phyloP scores from a whole-genome alignment of 1,140 invertebrate genomes.

The Arion vulgaris region DNA sequence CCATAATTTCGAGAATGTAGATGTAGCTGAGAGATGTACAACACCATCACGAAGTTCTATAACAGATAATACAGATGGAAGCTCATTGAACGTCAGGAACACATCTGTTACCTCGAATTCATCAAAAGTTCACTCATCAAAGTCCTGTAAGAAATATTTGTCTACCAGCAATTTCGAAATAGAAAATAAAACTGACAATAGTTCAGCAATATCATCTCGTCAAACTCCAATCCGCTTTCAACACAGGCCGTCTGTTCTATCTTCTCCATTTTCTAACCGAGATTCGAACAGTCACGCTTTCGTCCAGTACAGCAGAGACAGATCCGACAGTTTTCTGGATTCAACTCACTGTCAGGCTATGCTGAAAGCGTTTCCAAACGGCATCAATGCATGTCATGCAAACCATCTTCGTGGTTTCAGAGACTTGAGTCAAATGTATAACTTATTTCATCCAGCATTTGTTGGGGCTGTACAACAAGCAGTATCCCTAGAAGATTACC shows the following conservation, averaged over 20 bases:
- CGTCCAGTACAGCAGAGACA: slow-evolving; percentile 16
- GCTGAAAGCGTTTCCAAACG: background rate
- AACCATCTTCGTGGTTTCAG: background rate
- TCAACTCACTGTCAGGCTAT: background rate
- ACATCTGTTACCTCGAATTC: no score
- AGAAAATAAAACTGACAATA: background rate
- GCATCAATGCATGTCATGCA: background rate
- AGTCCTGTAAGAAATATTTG: background rate
- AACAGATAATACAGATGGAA: background rate
- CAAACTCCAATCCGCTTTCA: background rate
- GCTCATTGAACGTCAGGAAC: no score
- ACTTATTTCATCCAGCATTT: slow-evolving; percentile 17
- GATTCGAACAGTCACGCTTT: background rate
- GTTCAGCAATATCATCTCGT: background rate
- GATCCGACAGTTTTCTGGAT: background rate
- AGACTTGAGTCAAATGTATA: slow-evolving; percentile 13
- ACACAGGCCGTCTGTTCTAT: background rate
- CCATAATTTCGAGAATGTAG: background rate
- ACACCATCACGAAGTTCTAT: background rate
- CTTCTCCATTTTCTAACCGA: background rate
- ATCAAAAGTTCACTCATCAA: no score
- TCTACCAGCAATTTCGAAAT: background rate
- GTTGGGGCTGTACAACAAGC: slow-evolving; percentile 1
- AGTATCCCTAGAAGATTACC: slow-evolving; percentile 20
- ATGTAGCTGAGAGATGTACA: background rate